Evolutionary conservation across 2,888 invertebrate species (phyloP), one percentile per base, ranked within the genome.

Genomic region (Leucozona laternaria): DNA sequence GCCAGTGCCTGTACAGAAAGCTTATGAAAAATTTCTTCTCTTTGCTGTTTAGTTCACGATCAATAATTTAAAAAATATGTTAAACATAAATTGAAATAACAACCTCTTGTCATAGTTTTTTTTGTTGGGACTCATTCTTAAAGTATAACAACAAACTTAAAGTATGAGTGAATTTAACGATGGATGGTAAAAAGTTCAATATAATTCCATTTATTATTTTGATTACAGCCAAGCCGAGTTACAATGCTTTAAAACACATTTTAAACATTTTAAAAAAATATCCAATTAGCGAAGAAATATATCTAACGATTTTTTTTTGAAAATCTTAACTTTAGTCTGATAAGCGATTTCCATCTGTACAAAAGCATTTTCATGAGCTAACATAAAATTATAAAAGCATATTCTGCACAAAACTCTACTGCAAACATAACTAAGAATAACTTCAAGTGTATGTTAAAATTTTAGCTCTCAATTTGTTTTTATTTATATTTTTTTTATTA

Each of bases 341-440:
- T n/a, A 40, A 62, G 62, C 43, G 2, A 31, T 66, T 66, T 66
- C n/a, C 68, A 68, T 68, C 28, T 37, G 50, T 53, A 68, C 31
- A 13, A 50, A 22, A 68, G 68, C 20, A 53, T 68, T 37, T 68
- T 53, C 37, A 68, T 53, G 68, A 53, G 17, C 45, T 50, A 58
- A 84, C 53, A n/a, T 43, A 45, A 81, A 81, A 81, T 37, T 72
- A 80, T 80, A 85, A 85, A 85, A 85, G 81, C 85, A 73, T 62
- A 13, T 84, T 81, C 70, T 31, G 40, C 77, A 81, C 43, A 81
- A 85, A 40, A 78, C 11, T 81, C 81, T 84, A 84, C 85, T 85
- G 81, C 81, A 85, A 85, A 85, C 80, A 80, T 77, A 73, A 80
- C 72, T 77, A 85, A 79, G 55, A 77, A 77, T 66, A 68, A 55